Conservation (phyloP, 2,113 vertebrate genomes). For the Passer montanus region DNA sequence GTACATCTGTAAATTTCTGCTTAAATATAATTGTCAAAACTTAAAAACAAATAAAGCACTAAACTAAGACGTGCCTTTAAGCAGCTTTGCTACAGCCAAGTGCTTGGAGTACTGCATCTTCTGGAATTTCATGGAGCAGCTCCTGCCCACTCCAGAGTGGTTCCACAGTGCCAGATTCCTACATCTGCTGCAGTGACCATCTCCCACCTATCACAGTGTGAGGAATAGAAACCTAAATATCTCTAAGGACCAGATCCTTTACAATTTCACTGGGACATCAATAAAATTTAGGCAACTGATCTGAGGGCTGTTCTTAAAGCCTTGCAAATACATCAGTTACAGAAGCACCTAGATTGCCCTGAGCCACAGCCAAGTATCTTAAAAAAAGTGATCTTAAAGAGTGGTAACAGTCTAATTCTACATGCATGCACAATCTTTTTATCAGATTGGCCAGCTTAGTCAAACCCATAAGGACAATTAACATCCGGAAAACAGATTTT, state of each 20-base stretch:
- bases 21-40: background rate
- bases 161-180: background rate
- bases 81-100: background rate
- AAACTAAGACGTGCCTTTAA: background rate
- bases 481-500: background rate
- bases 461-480: background rate
- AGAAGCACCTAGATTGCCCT: background rate
- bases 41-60: background rate
- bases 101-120: background rate
- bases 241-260: background rate
- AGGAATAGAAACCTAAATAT: background rate
- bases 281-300: background rate
- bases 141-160: fast-evolving
- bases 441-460: background rate
- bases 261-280: background rate
- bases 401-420: background rate
- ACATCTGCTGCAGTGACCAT: background rate
- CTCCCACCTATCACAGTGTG: background rate
- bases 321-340: fast-evolving
- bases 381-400: background rate
- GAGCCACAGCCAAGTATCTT: background rate
- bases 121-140: background rate
- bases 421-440: background rate
- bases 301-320: background rate
- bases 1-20: background rate